These are phyloP conservation scores for Euproctis similis DNA, from an alignment of 2,888 invertebrate genomes.

Conservation along the genomic window DNA sequence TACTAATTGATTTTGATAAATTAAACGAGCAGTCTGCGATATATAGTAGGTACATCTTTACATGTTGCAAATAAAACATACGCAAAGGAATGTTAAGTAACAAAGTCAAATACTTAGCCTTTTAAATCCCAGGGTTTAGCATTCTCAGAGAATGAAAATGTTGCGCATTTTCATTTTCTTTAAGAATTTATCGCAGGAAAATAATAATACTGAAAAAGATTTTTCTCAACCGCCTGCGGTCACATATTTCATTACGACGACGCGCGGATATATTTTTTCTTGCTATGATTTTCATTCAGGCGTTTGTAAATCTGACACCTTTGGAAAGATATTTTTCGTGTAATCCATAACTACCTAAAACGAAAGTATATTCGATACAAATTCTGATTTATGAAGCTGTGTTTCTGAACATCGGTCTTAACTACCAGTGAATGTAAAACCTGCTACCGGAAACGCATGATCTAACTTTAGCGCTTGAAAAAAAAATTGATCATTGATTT, in stretches of 20 bases:
- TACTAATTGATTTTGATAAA: no score
- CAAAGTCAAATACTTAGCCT: no score
- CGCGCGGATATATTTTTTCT: slow-evolving; percentile 28
- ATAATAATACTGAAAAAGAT: slow-evolving; percentile 24
- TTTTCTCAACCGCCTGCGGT: slow-evolving; percentile 35
- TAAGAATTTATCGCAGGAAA: slow-evolving; percentile 19
- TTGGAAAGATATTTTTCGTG: slow-evolving; percentile 21
- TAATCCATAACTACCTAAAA: slow-evolving; percentile 14
- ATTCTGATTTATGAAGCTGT: slow-evolving; percentile 12
- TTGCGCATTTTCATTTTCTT: slow-evolving; percentile 19
- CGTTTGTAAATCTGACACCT: slow-evolving; percentile 36
- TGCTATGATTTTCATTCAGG: slow-evolving; percentile 37
- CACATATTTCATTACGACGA: slow-evolving; percentile 38
- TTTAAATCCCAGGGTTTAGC: no score
- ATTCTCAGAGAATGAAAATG: no score
- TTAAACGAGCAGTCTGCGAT: no score
- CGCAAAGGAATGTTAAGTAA: no score
- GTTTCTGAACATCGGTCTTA: neutral
- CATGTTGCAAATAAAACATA: no score
- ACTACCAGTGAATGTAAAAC: no score
- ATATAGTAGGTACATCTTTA: no score
- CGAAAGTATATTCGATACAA: slow-evolving; percentile 12
- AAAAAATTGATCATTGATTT: no score
- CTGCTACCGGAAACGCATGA: no score
- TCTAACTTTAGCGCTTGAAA: no score